phyloP scores from a whole-genome alignment of 2,797 vertebrate species.

The Lagocephalus sceleratus region DNA sequence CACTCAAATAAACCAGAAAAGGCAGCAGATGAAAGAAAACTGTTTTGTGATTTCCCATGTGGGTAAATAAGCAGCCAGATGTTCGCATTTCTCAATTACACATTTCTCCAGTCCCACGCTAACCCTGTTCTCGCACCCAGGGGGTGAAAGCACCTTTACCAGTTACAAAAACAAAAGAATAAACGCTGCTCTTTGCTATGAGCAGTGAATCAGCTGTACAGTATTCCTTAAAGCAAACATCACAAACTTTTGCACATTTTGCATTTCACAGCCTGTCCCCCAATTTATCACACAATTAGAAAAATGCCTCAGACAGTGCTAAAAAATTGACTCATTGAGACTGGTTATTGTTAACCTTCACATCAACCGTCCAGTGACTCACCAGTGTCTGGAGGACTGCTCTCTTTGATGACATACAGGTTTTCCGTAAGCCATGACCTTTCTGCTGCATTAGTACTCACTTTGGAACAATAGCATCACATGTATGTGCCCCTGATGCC shows the following conservation, averaged over 20 bases:
- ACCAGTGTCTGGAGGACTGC: slow-evolving; percentile 60
- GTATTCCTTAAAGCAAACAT: slow-evolving; percentile 11
- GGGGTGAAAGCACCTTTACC: slow-evolving; percentile 25
- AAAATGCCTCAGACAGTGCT: slow-evolving; percentile 9
- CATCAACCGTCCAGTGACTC: slow-evolving; percentile 66
- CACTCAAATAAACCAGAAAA: slow-evolving; percentile 55
- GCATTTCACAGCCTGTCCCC: slow-evolving; percentile 17
- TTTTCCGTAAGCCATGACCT: slow-evolving; percentile 39
- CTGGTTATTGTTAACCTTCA: slow-evolving; percentile 56
- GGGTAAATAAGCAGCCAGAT: slow-evolving; percentile 60
- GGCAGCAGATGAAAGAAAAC: slow-evolving; percentile 48
- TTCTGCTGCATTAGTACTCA: slow-evolving; percentile 27
- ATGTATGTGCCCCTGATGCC: slow-evolving; percentile 17
- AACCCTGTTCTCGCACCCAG: slow-evolving; percentile 25
- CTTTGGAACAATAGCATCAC: slow-evolving; percentile 13
- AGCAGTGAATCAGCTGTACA: slow-evolving; percentile 4
- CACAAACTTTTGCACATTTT: slow-evolving; percentile 3
- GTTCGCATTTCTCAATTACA: slow-evolving; percentile 28
- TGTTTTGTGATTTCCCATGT: slow-evolving; percentile 53
- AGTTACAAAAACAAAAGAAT: slow-evolving; percentile 22
- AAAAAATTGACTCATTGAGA: slow-evolving; percentile 57
- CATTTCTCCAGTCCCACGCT: slow-evolving; percentile 14
- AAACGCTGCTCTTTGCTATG: slow-evolving; percentile 4
- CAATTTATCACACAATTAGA: slow-evolving; percentile 13
- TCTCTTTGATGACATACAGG: slow-evolving; percentile 37